Evolutionary conservation across 2,113 vertebrate species (phyloP), one percentile per base, ranked within the genome.

Genomic region (Microcebus griseorufus): DNA sequence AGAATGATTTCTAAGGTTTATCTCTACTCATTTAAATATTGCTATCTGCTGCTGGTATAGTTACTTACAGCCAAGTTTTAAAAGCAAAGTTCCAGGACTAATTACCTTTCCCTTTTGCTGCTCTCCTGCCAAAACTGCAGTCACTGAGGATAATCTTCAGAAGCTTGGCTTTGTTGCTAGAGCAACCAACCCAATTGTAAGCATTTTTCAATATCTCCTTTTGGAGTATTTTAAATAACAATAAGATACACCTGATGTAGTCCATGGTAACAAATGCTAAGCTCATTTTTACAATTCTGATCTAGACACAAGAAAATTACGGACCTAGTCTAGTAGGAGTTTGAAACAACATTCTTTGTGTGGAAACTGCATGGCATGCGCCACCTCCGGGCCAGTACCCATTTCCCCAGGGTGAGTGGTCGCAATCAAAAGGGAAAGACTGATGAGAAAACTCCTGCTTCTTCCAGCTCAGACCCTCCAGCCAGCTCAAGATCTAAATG

Each of bases 151-250:
- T 97, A 95, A 97, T 97, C 97, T 97, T 85, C 73, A 95, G 95
- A 96, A 94, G 96, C 87, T 39, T 96, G 96, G 94, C 90, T 97
- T 96, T 95, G 96, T 98, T 98, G 97, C 98, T 97, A 97, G 67
- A 97, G 97, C 96, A 98, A 98, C 96, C 93, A 98, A 95, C 81
- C 93, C 95, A 97, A 95, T 97, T 97, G 97, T 90, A 98, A 98
- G 95, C 94, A 97, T 97, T 97, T 97, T 94, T 79, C 65, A 80
- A 37, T 88, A 93, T 94, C 55, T 97, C 76, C 88, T 84, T 96
- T 86, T 88, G 51, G 65, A 94, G 91, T 70, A 32, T 76, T 88
- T 96, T 70, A 96, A 96, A 91, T 85, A 96, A 90, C 55, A 96
- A 37, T 62, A 94, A 93, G 75, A 78, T 65, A 67, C 69, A 76